phyloP scores from a whole-genome alignment of 2,888 invertebrate genomes.

The Morpho helenor region DNA sequence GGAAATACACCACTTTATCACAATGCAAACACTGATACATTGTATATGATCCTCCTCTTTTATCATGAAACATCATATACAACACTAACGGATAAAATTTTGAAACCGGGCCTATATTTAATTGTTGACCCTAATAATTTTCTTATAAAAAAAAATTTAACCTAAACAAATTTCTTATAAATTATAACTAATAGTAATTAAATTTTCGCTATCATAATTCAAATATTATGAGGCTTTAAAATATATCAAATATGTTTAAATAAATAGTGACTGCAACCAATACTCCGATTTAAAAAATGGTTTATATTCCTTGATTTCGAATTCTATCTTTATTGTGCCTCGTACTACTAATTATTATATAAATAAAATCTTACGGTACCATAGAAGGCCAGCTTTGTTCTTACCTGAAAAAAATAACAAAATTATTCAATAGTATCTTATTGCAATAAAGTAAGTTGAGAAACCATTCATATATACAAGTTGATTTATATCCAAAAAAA shows the following conservation, averaged over 20 bases:
- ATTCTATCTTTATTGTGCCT: no score
- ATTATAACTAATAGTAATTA: constrained; percentile 19
- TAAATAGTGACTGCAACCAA: background rate
- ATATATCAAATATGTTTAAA: background rate
- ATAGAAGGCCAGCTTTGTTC: background rate
- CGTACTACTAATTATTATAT: no score
- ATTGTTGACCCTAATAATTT: constrained; percentile 13
- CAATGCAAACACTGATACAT: background rate
- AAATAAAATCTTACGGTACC: no score
- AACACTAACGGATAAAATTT: background rate
- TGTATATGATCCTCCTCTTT: no score
- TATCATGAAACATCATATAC: background rate
- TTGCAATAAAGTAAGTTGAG: background rate
- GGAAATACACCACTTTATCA: no score
- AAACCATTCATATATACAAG: background rate
- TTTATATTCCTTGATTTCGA: no score
- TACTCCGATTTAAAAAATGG: no score
- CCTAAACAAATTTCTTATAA: constrained; percentile 18
- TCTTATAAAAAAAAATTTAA: constrained; percentile 11
- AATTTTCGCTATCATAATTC: constrained; percentile 5
- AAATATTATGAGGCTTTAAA: background rate
- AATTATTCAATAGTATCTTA: no score
- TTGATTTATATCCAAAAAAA: no score
- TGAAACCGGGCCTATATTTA: background rate
- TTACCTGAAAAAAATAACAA: constrained; percentile 9